Evolutionary conservation across 2,797 vertebrate genomes (phyloP), one percentile per base, ranked within the genome.

Genomic region (Cuculus canorus): DNA sequence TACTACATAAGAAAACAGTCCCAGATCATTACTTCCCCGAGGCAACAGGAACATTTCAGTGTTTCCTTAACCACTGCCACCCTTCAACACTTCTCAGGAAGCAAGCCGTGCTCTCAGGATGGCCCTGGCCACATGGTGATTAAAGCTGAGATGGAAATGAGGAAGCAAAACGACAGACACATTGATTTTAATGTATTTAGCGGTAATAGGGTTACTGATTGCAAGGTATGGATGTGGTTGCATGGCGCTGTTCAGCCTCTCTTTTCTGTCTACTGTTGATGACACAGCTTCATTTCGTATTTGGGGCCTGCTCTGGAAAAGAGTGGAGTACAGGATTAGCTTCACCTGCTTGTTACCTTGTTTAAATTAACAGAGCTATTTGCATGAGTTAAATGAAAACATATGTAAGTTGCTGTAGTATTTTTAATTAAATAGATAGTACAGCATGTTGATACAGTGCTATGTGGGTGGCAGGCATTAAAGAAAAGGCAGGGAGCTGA

Each of bases 61-160:
- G 95, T 90, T 95, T 95, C 89, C 57, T 93, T 92, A 65, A 92
- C 93, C 80, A 92, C 66, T 0, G 13, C 47, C 70, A 68, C 72
- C 78, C 70, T 81, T 89, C 64, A 92, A 86, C 61, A 72, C 91
- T 95, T 97, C 92, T 63, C 82, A 93, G 94, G 86, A 88, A 35
- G 24, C 76, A 85, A 95, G 76, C 59, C 33, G 19, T 90, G 64
- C 88, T 97, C 89, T 96, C 77, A 87, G 86, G 90, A 87, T 90
- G 86, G 63, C 94, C 78, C 79, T 86, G 80, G 57, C 77, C 68
- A 3, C 53, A 23, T 12, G n/a, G 95, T 78, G 70, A 66, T 96
- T 96, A 95, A 95, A 96, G 90, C 61, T 30, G 63, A 96, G 95
- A 91, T 37, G 71, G 88, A 96, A 72, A 73, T 48, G 64, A 82